Conservation (phyloP, 2,113 vertebrate genomes). For the Heptranchias perlo region DNA sequence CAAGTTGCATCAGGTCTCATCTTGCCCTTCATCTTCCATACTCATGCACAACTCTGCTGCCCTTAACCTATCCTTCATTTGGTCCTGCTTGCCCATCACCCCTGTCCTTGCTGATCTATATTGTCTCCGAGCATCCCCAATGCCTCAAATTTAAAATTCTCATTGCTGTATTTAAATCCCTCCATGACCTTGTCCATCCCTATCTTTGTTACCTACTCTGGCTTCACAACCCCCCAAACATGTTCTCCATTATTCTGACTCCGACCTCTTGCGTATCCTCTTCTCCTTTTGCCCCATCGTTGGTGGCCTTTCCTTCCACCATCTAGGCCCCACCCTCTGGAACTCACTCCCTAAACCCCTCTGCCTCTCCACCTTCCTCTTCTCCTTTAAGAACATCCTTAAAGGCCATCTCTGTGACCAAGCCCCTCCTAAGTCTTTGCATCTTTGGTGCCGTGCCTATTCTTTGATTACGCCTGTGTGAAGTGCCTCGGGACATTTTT, state of each 20-base stretch:
- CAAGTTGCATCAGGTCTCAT: neutral
- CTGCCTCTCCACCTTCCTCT: neutral
- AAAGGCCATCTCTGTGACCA: neutral
- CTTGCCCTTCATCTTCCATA: neutral
- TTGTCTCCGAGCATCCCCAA: neutral
- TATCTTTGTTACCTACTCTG: neutral
- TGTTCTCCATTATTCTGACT: neutral
- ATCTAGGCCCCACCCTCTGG: neutral
- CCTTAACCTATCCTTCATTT: too few species aligned
- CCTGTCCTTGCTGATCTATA: neutral
- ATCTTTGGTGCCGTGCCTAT: too few species aligned
- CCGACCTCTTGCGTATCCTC: neutral
- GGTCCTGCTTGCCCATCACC: neutral
- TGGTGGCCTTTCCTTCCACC: neutral
- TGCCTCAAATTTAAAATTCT: too few species aligned
- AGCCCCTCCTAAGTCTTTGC: too few species aligned
- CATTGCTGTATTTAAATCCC: neutral
- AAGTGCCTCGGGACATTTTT: neutral
- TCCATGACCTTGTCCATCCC: neutral
- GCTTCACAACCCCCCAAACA: neutral
- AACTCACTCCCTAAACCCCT: neutral
- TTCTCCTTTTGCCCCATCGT: neutral
- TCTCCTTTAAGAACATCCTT: neutral
- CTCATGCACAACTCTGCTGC: neutral
- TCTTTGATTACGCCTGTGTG: neutral